These are phyloP conservation scores for Monopis laevigella DNA, from an alignment of 2,888 invertebrate genomes.

Conservation along the genomic window DNA sequence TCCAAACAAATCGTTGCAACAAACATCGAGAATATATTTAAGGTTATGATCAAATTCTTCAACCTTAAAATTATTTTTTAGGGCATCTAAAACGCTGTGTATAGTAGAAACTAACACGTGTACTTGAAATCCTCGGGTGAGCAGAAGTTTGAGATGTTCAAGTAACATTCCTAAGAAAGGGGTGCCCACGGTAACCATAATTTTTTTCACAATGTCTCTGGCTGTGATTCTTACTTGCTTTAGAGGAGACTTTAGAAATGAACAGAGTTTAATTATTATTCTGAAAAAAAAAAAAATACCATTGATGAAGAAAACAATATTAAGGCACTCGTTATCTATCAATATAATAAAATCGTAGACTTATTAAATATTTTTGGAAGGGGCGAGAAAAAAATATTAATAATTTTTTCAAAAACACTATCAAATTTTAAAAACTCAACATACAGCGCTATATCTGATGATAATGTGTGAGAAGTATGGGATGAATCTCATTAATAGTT, in stretches of 20 bases:
- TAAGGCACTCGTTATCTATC: no score
- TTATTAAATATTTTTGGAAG: no score
- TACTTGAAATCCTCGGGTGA: slow-evolving; percentile 91
- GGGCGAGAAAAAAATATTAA: no score
- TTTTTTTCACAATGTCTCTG: slow-evolving; percentile 91
- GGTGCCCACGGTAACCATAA: slow-evolving; percentile 86
- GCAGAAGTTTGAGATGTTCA: slow-evolving; percentile 79
- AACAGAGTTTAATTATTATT: slow-evolving; percentile 88
- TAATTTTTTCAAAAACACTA: no score
- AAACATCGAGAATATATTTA: slow-evolving; percentile 81
- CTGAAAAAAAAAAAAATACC: slow-evolving; percentile 46
- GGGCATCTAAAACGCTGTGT: slow-evolving; percentile 79
- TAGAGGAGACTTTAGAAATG: slow-evolving; percentile 88
- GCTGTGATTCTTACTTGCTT: slow-evolving; percentile 87
- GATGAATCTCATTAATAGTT: no score
- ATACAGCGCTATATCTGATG: no score
- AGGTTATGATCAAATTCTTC: slow-evolving; percentile 85
- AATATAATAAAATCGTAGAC: no score
- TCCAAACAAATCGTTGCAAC: slow-evolving; percentile 90
- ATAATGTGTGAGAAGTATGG: no score
- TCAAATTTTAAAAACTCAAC: no score
- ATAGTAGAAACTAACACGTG: slow-evolving; percentile 93
- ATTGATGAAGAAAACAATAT: no score
- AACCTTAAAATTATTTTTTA: slow-evolving; percentile 75
- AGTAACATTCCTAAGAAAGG: slow-evolving; percentile 80